Evolutionary conservation across 2,888 invertebrate species (phyloP).

Genomic region (Trachelus iudaicus): DNA sequence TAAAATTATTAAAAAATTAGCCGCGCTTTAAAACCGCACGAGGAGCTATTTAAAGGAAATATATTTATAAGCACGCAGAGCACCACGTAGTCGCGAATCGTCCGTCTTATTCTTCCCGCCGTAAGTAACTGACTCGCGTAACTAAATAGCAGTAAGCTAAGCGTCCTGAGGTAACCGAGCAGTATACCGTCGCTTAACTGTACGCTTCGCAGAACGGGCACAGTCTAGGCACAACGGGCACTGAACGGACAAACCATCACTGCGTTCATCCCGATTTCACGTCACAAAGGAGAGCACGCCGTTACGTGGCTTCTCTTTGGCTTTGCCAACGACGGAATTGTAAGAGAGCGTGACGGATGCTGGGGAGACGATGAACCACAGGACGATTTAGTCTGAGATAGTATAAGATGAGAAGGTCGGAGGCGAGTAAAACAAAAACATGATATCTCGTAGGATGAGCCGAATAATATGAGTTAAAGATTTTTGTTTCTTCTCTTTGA

Average conservation of each 20-base stretch:
- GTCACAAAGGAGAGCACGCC: neutral
- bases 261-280: neutral
- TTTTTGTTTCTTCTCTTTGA: neutral
- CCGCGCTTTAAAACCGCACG: too few relatives aligned
- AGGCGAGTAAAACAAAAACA: neutral
- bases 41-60: neutral
- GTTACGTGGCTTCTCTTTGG: neutral
- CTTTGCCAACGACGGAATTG: neutral
- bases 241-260: neutral
- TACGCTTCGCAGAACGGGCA: neutral
- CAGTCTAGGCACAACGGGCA: neutral
- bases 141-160: neutral
- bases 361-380: neutral
- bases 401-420: neutral
- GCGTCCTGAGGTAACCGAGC: neutral
- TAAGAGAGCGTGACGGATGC: neutral
- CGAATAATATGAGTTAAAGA: neutral
- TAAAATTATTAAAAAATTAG: neutral
- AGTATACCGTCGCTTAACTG: neutral
- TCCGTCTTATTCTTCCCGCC: slow-evolving; percentile 33
- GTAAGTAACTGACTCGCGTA: neutral
- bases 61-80: neutral
- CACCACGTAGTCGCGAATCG: slow-evolving; percentile 27
- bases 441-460: neutral
- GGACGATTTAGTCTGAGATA: neutral